A percentile compares a stretch with the other conserved stretches of the same genome.
Conservation (phyloP, 2,797 vertebrate genomes). For the Pempheris klunzingeri region DNA sequence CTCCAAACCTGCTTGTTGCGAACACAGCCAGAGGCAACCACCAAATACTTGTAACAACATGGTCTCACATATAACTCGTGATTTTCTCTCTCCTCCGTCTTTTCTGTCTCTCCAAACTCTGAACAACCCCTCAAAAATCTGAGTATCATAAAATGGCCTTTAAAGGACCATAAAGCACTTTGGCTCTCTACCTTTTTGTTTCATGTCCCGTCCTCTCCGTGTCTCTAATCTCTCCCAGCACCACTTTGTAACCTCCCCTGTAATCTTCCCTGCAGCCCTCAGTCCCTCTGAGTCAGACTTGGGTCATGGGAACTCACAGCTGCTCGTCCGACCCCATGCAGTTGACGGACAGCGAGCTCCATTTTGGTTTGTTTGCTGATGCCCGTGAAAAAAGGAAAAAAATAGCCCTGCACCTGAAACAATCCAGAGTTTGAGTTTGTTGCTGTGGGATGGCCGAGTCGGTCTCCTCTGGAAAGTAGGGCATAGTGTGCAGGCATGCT, state of each 20-base stretch:
- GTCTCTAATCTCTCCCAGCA: slow-evolving; percentile 54
- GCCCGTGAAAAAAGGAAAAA: slow-evolving; percentile 36
- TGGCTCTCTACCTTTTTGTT: slow-evolving; percentile 13
- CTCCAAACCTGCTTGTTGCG: slow-evolving; percentile 22
- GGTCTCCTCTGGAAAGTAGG: slow-evolving; percentile 51
- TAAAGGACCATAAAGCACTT: slow-evolving; percentile 23
- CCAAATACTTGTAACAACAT: slow-evolving; percentile 30
- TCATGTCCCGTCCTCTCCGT: background rate
- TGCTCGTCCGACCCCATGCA: slow-evolving; percentile 65
- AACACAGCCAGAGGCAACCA: slow-evolving; percentile 8
- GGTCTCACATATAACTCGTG: slow-evolving; percentile 16
- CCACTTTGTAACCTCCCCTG: slow-evolving; percentile 50
- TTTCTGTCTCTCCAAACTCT: background rate
- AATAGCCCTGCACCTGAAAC: slow-evolving; percentile 75
- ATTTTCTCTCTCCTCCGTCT: background rate
- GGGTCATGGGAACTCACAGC: slow-evolving; percentile 81
- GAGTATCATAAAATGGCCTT: slow-evolving; percentile 18
- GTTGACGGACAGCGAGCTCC: slow-evolving; percentile 57
- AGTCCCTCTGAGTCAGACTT: slow-evolving; percentile 51
- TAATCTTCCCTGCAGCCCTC: slow-evolving; percentile 61
- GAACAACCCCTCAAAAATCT: background rate
- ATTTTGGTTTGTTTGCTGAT: slow-evolving; percentile 66
- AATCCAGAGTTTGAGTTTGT: slow-evolving; percentile 60
- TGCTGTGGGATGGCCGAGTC: slow-evolving; percentile 32
- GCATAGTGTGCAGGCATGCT: slow-evolving; percentile 58